Evolutionary conservation across 2,888 invertebrate genomes (phyloP).

Genomic region (Celastrina argiolus): DNA sequence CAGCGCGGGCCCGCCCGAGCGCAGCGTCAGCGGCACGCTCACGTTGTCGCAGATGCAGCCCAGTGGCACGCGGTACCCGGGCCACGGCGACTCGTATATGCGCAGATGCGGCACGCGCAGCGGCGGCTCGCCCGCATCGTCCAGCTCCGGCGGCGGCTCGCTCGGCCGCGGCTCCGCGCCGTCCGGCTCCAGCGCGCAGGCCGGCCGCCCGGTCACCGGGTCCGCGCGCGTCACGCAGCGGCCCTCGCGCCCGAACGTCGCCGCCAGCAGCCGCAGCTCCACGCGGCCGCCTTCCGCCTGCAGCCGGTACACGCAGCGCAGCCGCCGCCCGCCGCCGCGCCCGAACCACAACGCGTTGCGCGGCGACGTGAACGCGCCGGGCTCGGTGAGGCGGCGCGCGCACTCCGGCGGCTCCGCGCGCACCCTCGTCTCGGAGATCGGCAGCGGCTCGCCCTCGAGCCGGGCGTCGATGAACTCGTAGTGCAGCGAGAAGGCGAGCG

Average conservation of each 20-base stretch:
- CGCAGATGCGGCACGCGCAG: slow-evolving; percentile 73
- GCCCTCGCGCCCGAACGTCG: slow-evolving; percentile 81
- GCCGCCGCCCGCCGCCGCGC: slow-evolving; percentile 85
- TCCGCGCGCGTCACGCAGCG: slow-evolving; percentile 84
- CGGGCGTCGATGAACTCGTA: slow-evolving; percentile 92
- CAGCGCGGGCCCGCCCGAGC: slow-evolving; percentile 69
- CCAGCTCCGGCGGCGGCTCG: slow-evolving; percentile 39
- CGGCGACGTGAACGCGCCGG: slow-evolving; percentile 82
- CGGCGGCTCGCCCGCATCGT: slow-evolving; percentile 56
- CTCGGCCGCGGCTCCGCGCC: slow-evolving; percentile 36
- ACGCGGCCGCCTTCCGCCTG: slow-evolving; percentile 82
- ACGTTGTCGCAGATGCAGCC: slow-evolving; percentile 90
- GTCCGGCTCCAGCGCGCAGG: slow-evolving; percentile 47
- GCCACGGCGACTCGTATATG: slow-evolving; percentile 85
- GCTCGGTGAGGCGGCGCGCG: slow-evolving; percentile 54
- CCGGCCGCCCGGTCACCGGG: slow-evolving; percentile 82
- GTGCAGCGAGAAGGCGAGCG: slow-evolving; percentile 83
- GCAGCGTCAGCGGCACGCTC: slow-evolving; percentile 50
- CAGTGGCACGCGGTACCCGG: slow-evolving; percentile 82
- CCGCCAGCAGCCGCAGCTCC: slow-evolving; percentile 81
- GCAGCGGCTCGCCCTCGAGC: slow-evolving; percentile 83
- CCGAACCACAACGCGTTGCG: slow-evolving; percentile 91
- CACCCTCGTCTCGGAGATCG: slow-evolving; percentile 47
- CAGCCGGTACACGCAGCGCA: slow-evolving; percentile 88
- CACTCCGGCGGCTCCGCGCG: slow-evolving; percentile 56